These are phyloP conservation scores for Pituophis catenifer DNA, from an alignment of 2,113 vertebrate genomes.

Conservation along the genomic window DNA sequence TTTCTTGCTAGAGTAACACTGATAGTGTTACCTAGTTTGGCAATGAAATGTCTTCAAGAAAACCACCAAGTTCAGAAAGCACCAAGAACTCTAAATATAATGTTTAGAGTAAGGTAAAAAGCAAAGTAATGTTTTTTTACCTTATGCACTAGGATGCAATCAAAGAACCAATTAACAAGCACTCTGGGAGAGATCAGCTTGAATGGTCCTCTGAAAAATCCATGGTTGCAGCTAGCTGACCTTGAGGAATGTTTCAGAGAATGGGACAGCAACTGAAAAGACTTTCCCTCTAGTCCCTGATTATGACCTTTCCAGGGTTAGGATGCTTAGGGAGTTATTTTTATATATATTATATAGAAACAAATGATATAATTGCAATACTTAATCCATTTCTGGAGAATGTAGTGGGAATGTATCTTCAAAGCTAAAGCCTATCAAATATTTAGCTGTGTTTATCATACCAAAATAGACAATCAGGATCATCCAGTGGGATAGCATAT, in stretches of 20 bases:
- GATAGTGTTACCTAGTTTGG: neutral
- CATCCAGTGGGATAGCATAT: neutral
- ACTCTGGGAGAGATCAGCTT: neutral
- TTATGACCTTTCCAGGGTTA: neutral
- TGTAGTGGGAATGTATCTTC: slow-evolving; percentile 40
- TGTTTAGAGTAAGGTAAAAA: neutral
- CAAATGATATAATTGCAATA: neutral
- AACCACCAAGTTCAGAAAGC: neutral
- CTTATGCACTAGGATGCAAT: neutral
- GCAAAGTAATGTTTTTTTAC: neutral
- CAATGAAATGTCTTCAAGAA: neutral
- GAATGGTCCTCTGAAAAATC: neutral
- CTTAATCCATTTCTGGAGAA: slow-evolving; percentile 15
- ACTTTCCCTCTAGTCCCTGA: neutral
- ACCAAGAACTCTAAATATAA: neutral
- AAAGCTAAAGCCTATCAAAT: slow-evolving; percentile 10
- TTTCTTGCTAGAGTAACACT: neutral
- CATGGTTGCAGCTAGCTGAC: neutral
- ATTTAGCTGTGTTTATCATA: slow-evolving; percentile 51
- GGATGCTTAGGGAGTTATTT: neutral
- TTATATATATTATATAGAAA: too few relatives aligned
- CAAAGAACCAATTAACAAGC: neutral
- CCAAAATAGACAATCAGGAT: slow-evolving; percentile 41
- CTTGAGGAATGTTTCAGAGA: neutral
- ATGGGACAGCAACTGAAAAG: neutral